Percentiles rank a stretch among this genome's conserved stretches.
Evolutionary conservation across 1,140 invertebrate genomes (phyloP).

Genomic region (Geopemphigus sp.): DNA sequence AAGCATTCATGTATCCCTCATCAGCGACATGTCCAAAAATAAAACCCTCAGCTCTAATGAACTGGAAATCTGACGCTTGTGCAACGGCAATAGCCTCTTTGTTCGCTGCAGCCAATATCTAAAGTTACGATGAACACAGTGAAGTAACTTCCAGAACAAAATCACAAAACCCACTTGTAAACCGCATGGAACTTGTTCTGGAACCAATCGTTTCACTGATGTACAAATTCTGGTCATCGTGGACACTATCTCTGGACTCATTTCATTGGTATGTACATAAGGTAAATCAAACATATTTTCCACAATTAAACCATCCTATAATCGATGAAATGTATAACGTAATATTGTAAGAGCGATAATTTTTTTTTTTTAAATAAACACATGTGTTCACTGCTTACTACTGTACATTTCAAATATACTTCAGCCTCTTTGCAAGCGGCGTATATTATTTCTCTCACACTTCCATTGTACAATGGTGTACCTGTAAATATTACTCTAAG

Average conservation of each 20-base stretch:
- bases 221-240: conserved; percentile 66
- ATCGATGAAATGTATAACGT: conserved; percentile 45
- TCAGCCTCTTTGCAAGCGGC: conserved; percentile 62
- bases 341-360: not conserved
- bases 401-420: conserved; percentile 60
- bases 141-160: not conserved
- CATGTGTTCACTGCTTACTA: conserved; percentile 58
- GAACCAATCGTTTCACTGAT: conserved; percentile 60
- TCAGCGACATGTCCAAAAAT: conserved; percentile 81
- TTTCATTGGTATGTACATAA: conserved; percentile 62
- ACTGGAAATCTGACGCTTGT: conserved; percentile 69
- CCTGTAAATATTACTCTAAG: conserved; percentile 57
- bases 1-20: conserved; percentile 76
- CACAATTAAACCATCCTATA: conserved; percentile 72
- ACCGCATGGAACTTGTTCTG: conserved; percentile 60
- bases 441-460: conserved; percentile 60
- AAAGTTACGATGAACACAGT: conserved; percentile 35
- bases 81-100: conserved; percentile 74
- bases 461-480: conserved; percentile 59
- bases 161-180: conserved; percentile 59
- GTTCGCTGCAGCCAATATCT: conserved; percentile 76
- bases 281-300: conserved; percentile 89
- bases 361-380: not conserved
- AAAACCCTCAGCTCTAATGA: conserved; percentile 77
- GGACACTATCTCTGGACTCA: conserved; percentile 70